Evolutionary conservation across 2,797 vertebrate genomes (phyloP).

Genomic region (Steatocranus sp.): DNA sequence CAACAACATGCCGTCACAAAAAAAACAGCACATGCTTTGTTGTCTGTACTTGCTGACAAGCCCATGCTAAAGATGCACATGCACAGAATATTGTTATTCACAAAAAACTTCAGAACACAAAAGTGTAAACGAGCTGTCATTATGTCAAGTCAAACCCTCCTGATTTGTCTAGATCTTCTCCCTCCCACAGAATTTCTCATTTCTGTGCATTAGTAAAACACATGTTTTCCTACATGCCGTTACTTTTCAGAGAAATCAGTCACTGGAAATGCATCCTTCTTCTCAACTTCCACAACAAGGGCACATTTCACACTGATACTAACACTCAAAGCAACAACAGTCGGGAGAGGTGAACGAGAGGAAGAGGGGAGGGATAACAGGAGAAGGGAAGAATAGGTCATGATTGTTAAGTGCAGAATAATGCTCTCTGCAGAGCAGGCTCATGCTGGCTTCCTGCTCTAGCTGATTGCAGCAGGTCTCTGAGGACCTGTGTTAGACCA

Average conservation of each 20-base stretch:
- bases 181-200: background rate
- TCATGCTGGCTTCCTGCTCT: conserved; percentile 17
- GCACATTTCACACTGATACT: conserved; percentile 5
- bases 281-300: background rate
- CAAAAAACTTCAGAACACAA: background rate
- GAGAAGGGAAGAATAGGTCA: conserved; percentile 1
- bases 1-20: background rate
- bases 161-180: background rate
- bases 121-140: background rate
- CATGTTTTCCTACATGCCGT: background rate
- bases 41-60: background rate
- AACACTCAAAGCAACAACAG: background rate
- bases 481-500: conserved; percentile 9
- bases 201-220: background rate
- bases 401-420: conserved; percentile 22
- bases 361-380: background rate
- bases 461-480: conserved; percentile 33
- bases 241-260: conserved; percentile 9
- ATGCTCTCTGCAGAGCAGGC: background rate
- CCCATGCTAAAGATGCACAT: background rate
- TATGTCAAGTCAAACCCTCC: background rate
- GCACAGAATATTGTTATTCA: background rate
- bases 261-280: background rate
- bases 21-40: background rate
- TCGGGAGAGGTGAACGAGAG: background rate